Evolutionary conservation across 2,797 vertebrate species (phyloP), one percentile per base, ranked within the genome.

Genomic region (Betta splendens): DNA sequence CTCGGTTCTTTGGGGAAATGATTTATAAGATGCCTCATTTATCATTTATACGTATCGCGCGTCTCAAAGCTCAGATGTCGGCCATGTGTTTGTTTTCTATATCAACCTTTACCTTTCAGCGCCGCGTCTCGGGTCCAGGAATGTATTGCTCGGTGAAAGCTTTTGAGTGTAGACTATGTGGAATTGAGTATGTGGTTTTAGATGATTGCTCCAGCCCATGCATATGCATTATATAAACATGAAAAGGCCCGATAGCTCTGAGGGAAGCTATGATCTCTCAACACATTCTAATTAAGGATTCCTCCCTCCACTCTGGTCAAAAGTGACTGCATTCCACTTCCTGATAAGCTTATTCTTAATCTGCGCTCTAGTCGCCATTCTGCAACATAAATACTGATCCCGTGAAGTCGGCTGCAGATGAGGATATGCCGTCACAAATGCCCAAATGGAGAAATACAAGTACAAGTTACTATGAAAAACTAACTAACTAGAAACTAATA

Each of bases 221-320:
- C 80, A 85, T 84, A 89, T 87, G 85, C 79, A 86, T 87, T 86
- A 83, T 72, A 89, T 85, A 88, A 89, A 89, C 83, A 87, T 89
- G 77, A 87, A 89, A 87, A 86, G 62, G 64, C 69, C 59, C 18
- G 56, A 85, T 86, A 57, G 84, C 85, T 87, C 77, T 64, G 60
- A 87, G 81, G 86, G 80, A 88, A 88, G 87, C 69, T 72, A 75
- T 79, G 72, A 85, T 90, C 85, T 84, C 79, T 89, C 84, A 86
- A 82, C 81, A 81, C 67, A 71, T 84, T 89, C 79, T 85, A 90
- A 91, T 90, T 87, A 89, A 87, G 82, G 72, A 83, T 85, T 79
- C 71, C 77, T 79, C 75, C 61, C 67, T 79, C 29, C 46, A 74
- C 51, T 59, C 64, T 69, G 72, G 81, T 77, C 69, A 77, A 78